Evolutionary conservation across 2,113 vertebrate genomes (phyloP), one percentile per base, ranked within the genome.

Genomic region (Motacilla alba): DNA sequence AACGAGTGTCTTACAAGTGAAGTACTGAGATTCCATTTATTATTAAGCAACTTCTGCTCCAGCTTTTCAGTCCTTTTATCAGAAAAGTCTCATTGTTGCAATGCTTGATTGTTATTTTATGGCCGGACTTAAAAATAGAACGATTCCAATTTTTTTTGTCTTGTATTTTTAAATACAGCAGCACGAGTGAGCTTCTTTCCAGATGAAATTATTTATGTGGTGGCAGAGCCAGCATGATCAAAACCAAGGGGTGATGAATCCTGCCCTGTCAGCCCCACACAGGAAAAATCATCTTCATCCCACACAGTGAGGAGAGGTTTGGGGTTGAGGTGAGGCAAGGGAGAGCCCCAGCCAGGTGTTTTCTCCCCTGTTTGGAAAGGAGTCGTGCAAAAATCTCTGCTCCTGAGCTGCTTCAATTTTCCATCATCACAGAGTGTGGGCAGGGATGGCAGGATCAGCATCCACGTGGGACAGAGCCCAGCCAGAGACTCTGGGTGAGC

Each of bases 31-130:
- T 69, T 69, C 67, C 13, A 55, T 95, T 79, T 55, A 91, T 91
- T 95, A 95, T 94, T 93, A 69, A 95, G 33, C 63, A 91, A 21
- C 33, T 31, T 80, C 58, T 91, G 84, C 66, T 79, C 53, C 62
- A 72, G 66, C 15, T 89, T 91, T 64, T 72, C 50, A 12, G 46
- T 76, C 63, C 90, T 94, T 89, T 94, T 24, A 82, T 58, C 78
- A 89, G 72, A 26, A 12, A 26, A 13, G 11, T 72, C 75, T 69
- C 53, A 52, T 43, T 90, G 74, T 82, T 79, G 66, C 66, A 49
- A 30, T 5, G 19, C 37, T 79, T 70, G 68, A 81, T 76, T 72
- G 56, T 39, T 83, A 62, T 70, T 79, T 89, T 73, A 70, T 37
- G 70, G 88, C 30, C 67, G 27, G 78, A 50, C 30, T 59, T 59